phyloP scores from a whole-genome alignment of 2,113 vertebrate species.

The Damaliscus lunatus region DNA sequence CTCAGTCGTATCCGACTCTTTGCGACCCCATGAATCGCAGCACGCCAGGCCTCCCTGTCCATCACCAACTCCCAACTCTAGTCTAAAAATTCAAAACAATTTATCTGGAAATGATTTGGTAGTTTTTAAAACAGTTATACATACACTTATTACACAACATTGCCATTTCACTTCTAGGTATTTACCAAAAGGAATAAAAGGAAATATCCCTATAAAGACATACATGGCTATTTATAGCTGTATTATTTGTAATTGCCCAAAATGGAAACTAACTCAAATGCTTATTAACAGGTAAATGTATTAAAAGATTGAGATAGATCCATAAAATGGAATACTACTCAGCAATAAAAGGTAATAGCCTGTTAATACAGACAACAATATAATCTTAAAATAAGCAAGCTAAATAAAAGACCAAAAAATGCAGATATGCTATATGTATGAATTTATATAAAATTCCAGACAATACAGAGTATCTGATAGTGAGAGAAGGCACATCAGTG shows the following conservation, averaged over 20 bases:
- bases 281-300: background rate
- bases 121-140: background rate
- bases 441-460: background rate
- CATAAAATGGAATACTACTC: background rate
- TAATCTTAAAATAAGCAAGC: background rate
- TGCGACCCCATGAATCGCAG: too few species aligned
- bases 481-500: background rate
- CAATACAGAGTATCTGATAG: background rate
- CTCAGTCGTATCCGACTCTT: too few species aligned
- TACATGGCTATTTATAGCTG: background rate
- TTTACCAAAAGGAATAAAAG: background rate
- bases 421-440: background rate
- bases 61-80: background rate
- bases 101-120: background rate
- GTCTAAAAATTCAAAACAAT: background rate
- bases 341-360: background rate
- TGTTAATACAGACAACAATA: background rate
- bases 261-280: background rate
- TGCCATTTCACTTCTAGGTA: background rate
- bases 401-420: background rate
- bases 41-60: too few species aligned
- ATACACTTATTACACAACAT: background rate
- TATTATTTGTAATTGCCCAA: background rate
- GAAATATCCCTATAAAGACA: background rate
- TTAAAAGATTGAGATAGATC: background rate